These are phyloP conservation scores for Ptyas mucosa DNA, from an alignment of 2,113 vertebrate genomes.

Conservation along the genomic window DNA sequence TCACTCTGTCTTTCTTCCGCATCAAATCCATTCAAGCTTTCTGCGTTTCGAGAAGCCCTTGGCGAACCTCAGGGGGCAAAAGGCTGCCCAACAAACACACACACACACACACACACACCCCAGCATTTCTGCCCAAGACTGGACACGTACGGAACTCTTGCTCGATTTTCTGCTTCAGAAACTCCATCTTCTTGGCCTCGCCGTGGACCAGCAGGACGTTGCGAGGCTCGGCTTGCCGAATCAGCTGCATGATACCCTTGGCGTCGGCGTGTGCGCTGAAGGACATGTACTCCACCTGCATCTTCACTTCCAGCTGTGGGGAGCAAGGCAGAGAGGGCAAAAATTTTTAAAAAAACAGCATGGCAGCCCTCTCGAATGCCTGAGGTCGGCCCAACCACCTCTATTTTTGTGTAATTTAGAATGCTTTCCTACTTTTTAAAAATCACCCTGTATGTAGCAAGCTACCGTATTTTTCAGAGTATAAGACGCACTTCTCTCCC, in stretches of 20 bases:
- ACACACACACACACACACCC: too few species aligned
- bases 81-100: fast-evolving
- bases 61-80: neutral
- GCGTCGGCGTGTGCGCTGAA: slow-evolving; percentile 95
- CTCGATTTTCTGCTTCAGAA: slow-evolving; percentile 95
- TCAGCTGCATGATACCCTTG: slow-evolving; percentile 98
- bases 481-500: too few species aligned
- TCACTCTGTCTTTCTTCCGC: neutral
- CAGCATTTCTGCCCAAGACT: neutral
- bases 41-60: neutral
- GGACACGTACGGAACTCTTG: slow-evolving; percentile 85
- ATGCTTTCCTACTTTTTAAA: neutral
- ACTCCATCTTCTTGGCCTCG: slow-evolving; percentile 96
- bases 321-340: neutral
- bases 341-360: neutral
- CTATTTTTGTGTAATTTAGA: neutral
- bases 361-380: neutral
- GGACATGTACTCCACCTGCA: slow-evolving; percentile 99
- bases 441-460: neutral
- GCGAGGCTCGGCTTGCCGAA: slow-evolving; percentile 90
- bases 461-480: too few species aligned
- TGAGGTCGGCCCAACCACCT: neutral
- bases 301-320: slow-evolving; percentile 88
- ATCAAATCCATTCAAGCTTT: neutral
- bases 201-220: slow-evolving; percentile 91